Evolutionary conservation across 2,113 vertebrate genomes (phyloP), one percentile per base, ranked within the genome.

Genomic region (Catagonus wagneri): DNA sequence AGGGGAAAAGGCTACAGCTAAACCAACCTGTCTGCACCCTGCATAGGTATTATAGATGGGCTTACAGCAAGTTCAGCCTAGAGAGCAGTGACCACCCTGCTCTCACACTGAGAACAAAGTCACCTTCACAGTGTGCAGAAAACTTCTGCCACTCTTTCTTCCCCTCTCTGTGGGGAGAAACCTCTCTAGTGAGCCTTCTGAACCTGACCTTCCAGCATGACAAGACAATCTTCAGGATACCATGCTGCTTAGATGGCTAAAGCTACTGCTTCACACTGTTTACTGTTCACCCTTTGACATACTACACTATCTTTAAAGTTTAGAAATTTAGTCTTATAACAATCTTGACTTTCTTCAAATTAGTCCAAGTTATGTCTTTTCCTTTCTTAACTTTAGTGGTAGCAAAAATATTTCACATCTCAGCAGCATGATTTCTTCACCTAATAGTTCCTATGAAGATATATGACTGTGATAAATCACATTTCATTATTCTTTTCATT

Each of bases 21-120:
- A 72, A n/a, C 39, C 95, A n/a, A 20, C 94, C 95, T 95, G 79
- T 97, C 44, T 17, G 6, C 34, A 23, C 78, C 34, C 34, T 86
- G 68, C 78, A 95, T 69, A 85, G 95, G 71, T 66, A 88, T 97
- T 96, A 63, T 32, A n/a, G 25, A 4, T 2, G 87, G 89, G 12
- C 29, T 97, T 95, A 89, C 87, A 98, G 86, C 39, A 80, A 88
- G 54, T 94, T 98, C 75, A 97, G 36, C 58, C 94, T 61, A 0
- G 0, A 92, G 27, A 80, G 63, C 74, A 88, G 27, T 94, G 96
- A 56, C 89, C 89, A 98, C 90, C 50, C 90, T 44, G 17, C 32
- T 97, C 79, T 97, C 95, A 95, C 78, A 96, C 92, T 92, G 95
- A 96, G 91, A 98, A 60, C 13, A 92, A 96, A 98, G 96, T 93